Percentiles rank a stretch among this genome's conserved stretches.
Evolutionary conservation across 2,797 vertebrate genomes (phyloP).

Genomic region (Monodelphis domestica): DNA sequence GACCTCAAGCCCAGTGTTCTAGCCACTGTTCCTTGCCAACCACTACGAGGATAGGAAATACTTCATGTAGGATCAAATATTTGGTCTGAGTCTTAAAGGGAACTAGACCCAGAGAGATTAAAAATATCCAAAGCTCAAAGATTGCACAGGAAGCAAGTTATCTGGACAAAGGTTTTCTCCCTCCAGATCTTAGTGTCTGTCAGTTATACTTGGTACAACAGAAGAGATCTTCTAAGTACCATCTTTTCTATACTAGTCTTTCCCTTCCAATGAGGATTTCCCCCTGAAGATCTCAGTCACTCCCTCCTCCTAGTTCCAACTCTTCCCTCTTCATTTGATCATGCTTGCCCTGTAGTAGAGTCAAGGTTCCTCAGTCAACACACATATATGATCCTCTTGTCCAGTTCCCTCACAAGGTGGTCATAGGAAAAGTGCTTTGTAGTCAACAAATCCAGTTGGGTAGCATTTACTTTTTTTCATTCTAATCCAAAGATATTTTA

Average conservation of each 20-base stretch:
- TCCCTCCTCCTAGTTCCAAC: background rate
- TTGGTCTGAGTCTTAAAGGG: background rate
- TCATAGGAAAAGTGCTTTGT: background rate
- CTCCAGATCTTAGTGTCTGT: background rate
- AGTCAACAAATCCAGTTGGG: background rate
- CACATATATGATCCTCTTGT: background rate
- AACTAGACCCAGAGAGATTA: background rate
- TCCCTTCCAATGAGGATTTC: background rate
- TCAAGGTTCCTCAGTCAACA: background rate
- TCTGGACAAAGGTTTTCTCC: background rate
- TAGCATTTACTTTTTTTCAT: too few relatives aligned
- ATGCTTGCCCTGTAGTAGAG: background rate
- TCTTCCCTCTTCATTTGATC: background rate
- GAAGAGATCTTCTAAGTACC: background rate
- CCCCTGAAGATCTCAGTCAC: background rate
- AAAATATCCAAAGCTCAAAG: background rate
- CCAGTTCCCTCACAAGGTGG: background rate
- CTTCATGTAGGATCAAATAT: too few relatives aligned
- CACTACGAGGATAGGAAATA: too few relatives aligned
- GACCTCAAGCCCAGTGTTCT: background rate
- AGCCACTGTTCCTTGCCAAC: background rate
- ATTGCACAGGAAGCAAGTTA: background rate
- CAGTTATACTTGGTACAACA: background rate
- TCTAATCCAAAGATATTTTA: too few relatives aligned
- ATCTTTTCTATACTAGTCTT: background rate